Conservation (phyloP, 2,888 invertebrate genomes). For the Diploptera punctata region DNA sequence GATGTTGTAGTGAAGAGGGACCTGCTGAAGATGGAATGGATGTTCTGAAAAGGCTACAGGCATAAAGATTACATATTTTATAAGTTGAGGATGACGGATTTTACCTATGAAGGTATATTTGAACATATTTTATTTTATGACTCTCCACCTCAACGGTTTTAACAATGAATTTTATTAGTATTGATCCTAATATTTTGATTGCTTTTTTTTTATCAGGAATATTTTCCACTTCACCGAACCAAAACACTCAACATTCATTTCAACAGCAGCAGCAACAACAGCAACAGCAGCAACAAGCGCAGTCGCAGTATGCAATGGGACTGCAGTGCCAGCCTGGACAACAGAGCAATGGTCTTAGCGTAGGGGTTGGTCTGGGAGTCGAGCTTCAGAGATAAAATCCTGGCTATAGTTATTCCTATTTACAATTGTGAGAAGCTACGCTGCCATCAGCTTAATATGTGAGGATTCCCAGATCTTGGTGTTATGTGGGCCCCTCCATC, state of each 20-base stretch:
- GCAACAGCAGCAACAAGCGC: constrained; percentile 46
- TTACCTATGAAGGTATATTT: too few relatives aligned
- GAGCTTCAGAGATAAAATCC: constrained; percentile 41
- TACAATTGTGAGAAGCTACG: not conserved
- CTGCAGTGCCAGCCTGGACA: constrained; percentile 33
- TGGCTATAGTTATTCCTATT: not conserved
- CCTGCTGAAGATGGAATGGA: too few relatives aligned
- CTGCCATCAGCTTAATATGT: constrained; percentile 3
- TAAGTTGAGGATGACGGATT: too few relatives aligned
- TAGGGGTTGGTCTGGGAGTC: constrained; percentile 34
- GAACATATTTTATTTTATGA: too few relatives aligned
- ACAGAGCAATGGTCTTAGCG: constrained; percentile 30
- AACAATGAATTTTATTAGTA: too few relatives aligned
- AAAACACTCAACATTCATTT: constrained; percentile 57
- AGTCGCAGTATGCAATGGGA: constrained; percentile 17
- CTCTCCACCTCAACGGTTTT: too few relatives aligned
- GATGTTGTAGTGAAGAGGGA: too few relatives aligned
- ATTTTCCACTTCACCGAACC: constrained; percentile 52
- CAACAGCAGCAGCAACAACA: constrained; percentile 52
- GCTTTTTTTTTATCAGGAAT: too few relatives aligned
- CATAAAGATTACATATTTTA: too few relatives aligned
- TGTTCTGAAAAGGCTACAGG: too few relatives aligned
- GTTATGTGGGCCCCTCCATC: not conserved
- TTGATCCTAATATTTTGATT: too few relatives aligned
- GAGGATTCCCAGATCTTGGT: not conserved